Base-by-base conservation (phyloP, 2,113 vertebrate genomes). In the Rhegmatorhina hoffmannsi region DNA sequence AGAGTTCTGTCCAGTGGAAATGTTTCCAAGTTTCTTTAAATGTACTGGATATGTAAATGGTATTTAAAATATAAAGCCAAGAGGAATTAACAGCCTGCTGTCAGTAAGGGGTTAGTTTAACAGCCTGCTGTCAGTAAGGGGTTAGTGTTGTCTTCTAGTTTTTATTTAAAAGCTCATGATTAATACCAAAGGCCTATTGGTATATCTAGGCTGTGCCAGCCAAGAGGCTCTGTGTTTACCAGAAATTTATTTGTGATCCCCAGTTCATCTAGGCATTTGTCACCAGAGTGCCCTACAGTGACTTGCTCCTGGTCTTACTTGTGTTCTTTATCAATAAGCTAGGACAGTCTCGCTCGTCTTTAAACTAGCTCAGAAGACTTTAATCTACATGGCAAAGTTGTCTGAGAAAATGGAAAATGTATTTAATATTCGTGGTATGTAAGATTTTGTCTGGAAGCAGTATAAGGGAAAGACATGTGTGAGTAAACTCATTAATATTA, bases 291-390 rank as follows among this genome's bases (percentile, higher is more conserved):
- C 34, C 38, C 14, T 62, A 3, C 7, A 63, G 28, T 52, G 60
- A 11, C 38, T 38, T 38, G 5, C 2, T 38, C 76, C 34, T 90
- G 26, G 10, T 50, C 31, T 23, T 66, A 17, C 0, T 0, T 19
- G 11, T 50, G 20, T 31, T 34, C n/a, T 87, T 50, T 55, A 25
- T 70, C 60, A 58, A 4, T 72, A 47, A 52, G 17, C 68, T 81
- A 38, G 14, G 29, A 46, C n/a, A 50, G 23, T 52, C 58, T 72
- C 47, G 21, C 13, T 84, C 13, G 17, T 84, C 52, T 63, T 79
- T 40, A 50, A 82, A 33, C 19, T 55, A 67, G 6, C 60, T 79
- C 20, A 63, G 44, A 72, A 26, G 24, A 7, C 13, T 33, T 85
- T 67, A 60, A 4, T 38, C 29, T 52, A 31, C 11, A 4, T 62